Evolutionary conservation across 2,797 vertebrate genomes (phyloP), one percentile per base, ranked within the genome.

Genomic region (Ptychobarbus kaznakovi): DNA sequence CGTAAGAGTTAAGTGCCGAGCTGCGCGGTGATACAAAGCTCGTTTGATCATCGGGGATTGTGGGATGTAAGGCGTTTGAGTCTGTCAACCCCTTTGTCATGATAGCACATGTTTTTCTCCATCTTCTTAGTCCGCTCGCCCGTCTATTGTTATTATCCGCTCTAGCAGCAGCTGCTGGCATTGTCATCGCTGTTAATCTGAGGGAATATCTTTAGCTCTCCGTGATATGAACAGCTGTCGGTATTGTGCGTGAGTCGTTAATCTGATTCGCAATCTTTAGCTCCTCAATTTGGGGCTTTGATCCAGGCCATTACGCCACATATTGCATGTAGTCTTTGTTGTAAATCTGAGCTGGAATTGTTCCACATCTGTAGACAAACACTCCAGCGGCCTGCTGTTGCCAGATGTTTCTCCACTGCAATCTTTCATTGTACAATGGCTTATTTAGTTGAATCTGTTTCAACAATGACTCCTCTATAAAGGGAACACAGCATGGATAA

Each of bases 31-130:
- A 89, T 87, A 93, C 91, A 93, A 94, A 92, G 94, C 93, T 92
- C 88, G 92, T 94, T 95, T 95, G 94, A 95, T 95, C 94, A 94
- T 92, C 90, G 89, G 92, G 94, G 94, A 95, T 94, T 93, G 93
- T 91, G 89, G 91, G 92, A 93, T 94, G 93, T 94, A 93, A 95
- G 91, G 92, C 94, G 88, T 94, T 94, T 94, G 94, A 95, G 93
- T 92, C 94, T 90, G 92, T 94, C 92, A 95, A 94, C 92, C 92
- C 92, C 90, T 95, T 95, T 95, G 94, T 95, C 93, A 93, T 91
- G 92, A 94, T 93, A 95, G 95, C 94, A 94, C 93, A 93, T 94
- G 93, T 94, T 95, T 94, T 93, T 92, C 91, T 90, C 70, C 70
- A 86, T 84, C 82, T 87, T 88, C 92, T 94, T 92, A 94, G 90